Evolutionary conservation across 2,113 vertebrate genomes (phyloP).

Genomic region (Hypomesus transpacificus): DNA sequence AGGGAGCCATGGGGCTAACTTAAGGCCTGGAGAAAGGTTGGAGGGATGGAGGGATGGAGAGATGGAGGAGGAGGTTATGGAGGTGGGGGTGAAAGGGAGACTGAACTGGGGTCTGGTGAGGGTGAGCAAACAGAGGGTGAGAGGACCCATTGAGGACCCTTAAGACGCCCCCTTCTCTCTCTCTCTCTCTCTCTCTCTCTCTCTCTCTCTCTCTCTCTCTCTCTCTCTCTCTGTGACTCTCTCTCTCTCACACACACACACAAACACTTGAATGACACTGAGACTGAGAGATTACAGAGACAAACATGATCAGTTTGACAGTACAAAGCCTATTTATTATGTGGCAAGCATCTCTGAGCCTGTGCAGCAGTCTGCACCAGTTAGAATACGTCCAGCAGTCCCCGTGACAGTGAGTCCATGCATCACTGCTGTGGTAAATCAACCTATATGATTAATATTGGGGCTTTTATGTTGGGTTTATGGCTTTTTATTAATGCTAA

Average conservation of each 20-base stretch:
- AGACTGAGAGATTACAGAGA: too few relatives aligned
- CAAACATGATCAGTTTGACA: too few relatives aligned
- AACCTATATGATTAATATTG: too few relatives aligned
- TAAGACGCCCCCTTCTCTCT: not conserved
- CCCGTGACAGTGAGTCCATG: too few relatives aligned
- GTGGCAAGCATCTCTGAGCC: too few relatives aligned
- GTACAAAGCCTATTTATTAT: too few relatives aligned
- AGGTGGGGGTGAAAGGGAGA: not conserved
- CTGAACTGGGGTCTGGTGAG: conserved; percentile 46
- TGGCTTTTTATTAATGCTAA: too few relatives aligned
- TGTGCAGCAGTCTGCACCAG: too few relatives aligned
- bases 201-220: not conserved
- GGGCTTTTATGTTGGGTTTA: too few relatives aligned
- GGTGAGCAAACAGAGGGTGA: conserved; percentile 56
- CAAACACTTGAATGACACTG: not conserved
- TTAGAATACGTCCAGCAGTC: too few relatives aligned
- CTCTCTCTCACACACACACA: not conserved
- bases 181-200: not conserved
- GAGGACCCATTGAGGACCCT: conserved; percentile 50
- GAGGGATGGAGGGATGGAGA: not conserved
- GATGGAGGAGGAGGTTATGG: not conserved
- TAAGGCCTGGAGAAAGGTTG: conserved; percentile 23
- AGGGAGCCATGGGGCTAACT: conserved; percentile 36
- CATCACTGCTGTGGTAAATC: too few relatives aligned
- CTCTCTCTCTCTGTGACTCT: not conserved